Evolutionary conservation across 2,888 invertebrate genomes (phyloP).

Genomic region (Chorisops tibialis): DNA sequence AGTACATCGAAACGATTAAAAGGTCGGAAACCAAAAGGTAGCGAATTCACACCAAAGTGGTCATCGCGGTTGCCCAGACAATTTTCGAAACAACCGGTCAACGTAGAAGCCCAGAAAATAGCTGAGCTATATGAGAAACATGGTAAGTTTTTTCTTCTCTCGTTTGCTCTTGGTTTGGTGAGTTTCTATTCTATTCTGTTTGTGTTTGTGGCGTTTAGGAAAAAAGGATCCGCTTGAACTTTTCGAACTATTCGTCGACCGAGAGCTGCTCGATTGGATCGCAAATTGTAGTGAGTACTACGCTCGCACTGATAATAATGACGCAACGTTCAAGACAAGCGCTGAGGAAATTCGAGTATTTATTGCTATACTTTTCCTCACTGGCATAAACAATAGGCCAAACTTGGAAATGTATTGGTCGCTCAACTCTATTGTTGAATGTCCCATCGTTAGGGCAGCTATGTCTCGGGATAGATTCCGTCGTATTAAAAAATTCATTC

Average conservation of each 20-base stretch:
- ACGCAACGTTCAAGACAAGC: background rate
- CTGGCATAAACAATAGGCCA: background rate
- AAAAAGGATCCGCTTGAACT: background rate
- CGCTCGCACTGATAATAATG: background rate
- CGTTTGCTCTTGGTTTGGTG: too few species aligned
- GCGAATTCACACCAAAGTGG: background rate
- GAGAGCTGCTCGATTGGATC: background rate
- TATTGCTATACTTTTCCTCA: background rate
- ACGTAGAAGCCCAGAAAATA: background rate
- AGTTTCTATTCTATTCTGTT: too few species aligned
- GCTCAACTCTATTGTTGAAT: too few species aligned
- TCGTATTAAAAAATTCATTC: background rate
- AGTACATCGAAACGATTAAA: background rate
- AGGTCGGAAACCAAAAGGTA: background rate
- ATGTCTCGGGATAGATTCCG: background rate
- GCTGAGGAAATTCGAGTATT: background rate
- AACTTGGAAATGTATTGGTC: background rate
- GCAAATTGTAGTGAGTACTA: background rate
- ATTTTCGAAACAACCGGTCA: background rate
- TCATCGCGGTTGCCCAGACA: background rate
- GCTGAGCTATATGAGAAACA: background rate
- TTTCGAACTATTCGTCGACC: background rate
- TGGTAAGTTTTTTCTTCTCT: background rate
- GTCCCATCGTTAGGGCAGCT: too few species aligned
- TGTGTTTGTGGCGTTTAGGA: too few species aligned